These are phyloP conservation scores for Magallana nippona DNA, from an alignment of 2,888 invertebrate species.

Conservation along the genomic window DNA sequence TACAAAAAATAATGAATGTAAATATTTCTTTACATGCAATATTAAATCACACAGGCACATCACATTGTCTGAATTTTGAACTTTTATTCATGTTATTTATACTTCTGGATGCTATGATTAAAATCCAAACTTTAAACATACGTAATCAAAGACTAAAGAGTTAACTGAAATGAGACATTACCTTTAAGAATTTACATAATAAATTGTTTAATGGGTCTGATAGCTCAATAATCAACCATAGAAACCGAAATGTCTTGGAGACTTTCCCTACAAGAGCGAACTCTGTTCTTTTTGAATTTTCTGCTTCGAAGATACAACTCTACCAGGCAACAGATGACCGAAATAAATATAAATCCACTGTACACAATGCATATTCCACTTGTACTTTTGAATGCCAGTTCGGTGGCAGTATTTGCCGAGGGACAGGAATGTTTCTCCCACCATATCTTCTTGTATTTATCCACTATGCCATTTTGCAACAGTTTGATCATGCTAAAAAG, in stretches of 20 bases:
- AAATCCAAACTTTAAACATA: no score
- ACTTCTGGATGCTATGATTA: no score
- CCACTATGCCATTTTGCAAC: conserved; percentile 66
- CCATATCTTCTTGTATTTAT: conserved; percentile 65
- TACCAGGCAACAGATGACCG: conserved; percentile 51
- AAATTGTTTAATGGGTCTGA: no score
- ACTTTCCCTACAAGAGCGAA: not conserved
- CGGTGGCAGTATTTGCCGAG: conserved; percentile 55
- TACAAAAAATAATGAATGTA: no score
- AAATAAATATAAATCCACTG: conserved; percentile 50
- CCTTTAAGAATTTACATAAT: no score
- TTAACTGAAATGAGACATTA: no score
- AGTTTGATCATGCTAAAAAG: conserved; percentile 64
- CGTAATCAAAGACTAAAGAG: not conserved
- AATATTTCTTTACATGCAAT: no score
- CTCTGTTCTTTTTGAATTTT: not conserved
- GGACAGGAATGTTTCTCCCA: conserved; percentile 59
- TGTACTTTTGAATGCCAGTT: conserved; percentile 59
- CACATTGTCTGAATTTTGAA: no score
- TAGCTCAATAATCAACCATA: not conserved
- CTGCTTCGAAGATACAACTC: conserved; percentile 42
- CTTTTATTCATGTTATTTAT: no score
- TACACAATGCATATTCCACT: conserved; percentile 65
- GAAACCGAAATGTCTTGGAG: not conserved
- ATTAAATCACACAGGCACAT: no score